Percentiles rank a stretch among this genome's conserved stretches.
Evolutionary conservation across 2,797 vertebrate species (phyloP).

Genomic region (Pantherophis vulpinus): DNA sequence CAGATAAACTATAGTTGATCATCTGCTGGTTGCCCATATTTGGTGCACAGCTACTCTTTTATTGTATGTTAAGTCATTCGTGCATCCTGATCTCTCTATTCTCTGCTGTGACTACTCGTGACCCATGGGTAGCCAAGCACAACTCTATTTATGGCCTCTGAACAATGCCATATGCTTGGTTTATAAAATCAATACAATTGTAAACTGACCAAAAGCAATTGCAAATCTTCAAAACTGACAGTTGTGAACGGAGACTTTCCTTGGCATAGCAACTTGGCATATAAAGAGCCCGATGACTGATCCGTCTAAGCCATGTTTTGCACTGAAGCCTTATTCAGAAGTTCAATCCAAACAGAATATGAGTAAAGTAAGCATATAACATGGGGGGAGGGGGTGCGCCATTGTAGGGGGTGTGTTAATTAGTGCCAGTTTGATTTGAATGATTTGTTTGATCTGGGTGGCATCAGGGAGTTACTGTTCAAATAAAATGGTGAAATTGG

Average conservation of each 20-base stretch:
- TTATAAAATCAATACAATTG: slow-evolving; percentile 8
- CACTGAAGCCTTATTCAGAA: background rate
- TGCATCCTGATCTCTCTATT: background rate
- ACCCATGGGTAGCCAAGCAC: background rate
- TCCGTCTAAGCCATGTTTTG: background rate
- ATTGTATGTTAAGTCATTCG: background rate
- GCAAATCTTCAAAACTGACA: background rate
- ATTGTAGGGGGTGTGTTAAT: background rate
- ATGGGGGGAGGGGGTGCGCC: fast-evolving
- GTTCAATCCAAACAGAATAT: background rate
- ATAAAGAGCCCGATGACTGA: background rate
- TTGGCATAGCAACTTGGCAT: background rate
- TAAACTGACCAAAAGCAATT: background rate
- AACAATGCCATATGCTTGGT: background rate
- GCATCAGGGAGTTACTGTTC: background rate
- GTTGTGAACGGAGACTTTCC: background rate
- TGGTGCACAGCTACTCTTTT: background rate
- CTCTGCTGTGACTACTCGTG: background rate
- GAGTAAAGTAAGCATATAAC: background rate
- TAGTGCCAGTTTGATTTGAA: background rate
- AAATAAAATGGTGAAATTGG: background rate
- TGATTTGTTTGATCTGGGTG: background rate
- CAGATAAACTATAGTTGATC: background rate
- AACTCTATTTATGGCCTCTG: background rate
- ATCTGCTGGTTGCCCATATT: background rate